phyloP scores from a whole-genome alignment of 2,888 invertebrate genomes.

The Mellilla xanthometata region DNA sequence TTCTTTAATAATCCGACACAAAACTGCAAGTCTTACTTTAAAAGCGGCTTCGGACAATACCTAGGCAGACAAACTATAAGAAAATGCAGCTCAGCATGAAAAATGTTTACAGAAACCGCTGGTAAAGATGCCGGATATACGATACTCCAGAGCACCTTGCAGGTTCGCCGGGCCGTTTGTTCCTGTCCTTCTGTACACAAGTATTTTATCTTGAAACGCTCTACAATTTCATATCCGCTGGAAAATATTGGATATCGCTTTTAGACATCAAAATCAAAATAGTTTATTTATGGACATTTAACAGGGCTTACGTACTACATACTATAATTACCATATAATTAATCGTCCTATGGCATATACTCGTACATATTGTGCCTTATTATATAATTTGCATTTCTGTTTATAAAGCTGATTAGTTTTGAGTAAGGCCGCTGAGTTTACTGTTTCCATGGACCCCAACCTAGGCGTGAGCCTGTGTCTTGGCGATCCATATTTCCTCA shows the following conservation, averaged over 20 bases:
- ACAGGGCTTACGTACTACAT: too few species aligned
- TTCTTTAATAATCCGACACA: too few species aligned
- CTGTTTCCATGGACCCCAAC: too few species aligned
- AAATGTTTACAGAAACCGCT: slow-evolving; percentile 38
- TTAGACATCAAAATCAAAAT: neutral
- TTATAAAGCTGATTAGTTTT: too few species aligned
- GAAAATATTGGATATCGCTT: slow-evolving; percentile 6
- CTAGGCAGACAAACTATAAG: slow-evolving; percentile 17
- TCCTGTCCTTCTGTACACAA: slow-evolving; percentile 20
- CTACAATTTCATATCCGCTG: slow-evolving; percentile 6
- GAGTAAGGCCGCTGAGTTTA: too few species aligned
- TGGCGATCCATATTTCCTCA: too few species aligned
- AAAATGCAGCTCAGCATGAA: slow-evolving; percentile 33
- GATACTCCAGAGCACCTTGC: slow-evolving; percentile 24
- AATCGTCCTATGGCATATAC: too few species aligned
- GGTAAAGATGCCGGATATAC: slow-evolving; percentile 31
- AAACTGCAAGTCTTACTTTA: neutral
- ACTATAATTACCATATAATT: too few species aligned
- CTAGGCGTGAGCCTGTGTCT: too few species aligned
- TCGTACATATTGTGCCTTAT: too few species aligned
- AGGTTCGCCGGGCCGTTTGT: slow-evolving; percentile 28
- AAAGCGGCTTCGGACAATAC: slow-evolving; percentile 3
- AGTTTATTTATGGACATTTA: too few species aligned
- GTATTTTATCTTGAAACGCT: slow-evolving; percentile 9
- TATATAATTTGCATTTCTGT: too few species aligned